Base-by-base conservation (phyloP, 2,888 invertebrate species). In the Caenorhabditis parvicauda region DNA sequence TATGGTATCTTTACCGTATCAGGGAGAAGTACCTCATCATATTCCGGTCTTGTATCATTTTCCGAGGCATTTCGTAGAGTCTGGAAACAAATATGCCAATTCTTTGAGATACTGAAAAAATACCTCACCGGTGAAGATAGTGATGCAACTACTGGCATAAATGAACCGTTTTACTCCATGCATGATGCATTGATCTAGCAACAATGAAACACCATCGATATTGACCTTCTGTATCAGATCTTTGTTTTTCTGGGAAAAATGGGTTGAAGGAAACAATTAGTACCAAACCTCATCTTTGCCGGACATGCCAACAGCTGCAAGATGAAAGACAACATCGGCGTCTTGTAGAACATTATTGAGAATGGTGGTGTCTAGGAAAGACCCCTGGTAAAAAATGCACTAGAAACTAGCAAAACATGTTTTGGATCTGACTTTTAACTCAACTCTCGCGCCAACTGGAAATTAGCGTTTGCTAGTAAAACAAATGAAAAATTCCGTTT, bases 291-390 rank as follows among this genome's bases (percentile, higher is more conserved):
- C 56, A 39, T 37, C 54, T 6, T 38, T 29, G 22, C 61, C 61
- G 0, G 61, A 57, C 61, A 61, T 61, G 25, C 61, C 61, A 37
- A 61, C 61, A 2, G 61, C 61, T 0, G 61, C 61, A 14, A 61
- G n/a, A 35, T 61, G 61, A 25, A 37, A 57, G 6, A 61, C 53
- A 14, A 51, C 44, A n/a, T 50, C 43, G 0, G 57, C 46, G 14
- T 25, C 4, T n/a, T 54, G 38, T 6, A 61, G 22, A 22, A 46
- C 49, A 6, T 44, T 21, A 25, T 41, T 49, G 50, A 61, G 56
- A 0, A 35, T n/a, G 1, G 27, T 7, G 2, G 22, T 28, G 22
- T 61, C 56, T 14, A 25, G 25, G 32, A 61, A 61, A 4, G 61
- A 61, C 6, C 48, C 44, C 53, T 61, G 22, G n/a, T n/a, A 41